Evolutionary conservation across 2,113 vertebrate species (phyloP).

Genomic region (Litocranius walleri): DNA sequence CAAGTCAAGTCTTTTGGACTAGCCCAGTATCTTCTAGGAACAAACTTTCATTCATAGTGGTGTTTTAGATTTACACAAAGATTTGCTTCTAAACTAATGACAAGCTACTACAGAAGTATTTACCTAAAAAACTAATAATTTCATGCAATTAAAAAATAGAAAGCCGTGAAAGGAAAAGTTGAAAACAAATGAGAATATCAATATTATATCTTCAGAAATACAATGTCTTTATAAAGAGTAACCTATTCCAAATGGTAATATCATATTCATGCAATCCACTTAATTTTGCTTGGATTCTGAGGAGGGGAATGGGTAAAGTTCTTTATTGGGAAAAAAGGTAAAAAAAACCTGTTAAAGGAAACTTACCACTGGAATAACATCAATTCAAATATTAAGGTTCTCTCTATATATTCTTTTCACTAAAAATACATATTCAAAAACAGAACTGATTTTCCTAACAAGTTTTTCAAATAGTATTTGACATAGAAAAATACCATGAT

Average conservation of each 20-base stretch:
- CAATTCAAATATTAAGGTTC: not conserved
- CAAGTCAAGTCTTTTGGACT: not conserved
- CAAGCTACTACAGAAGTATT: slow-evolving; percentile 4
- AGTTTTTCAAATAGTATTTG: not conserved
- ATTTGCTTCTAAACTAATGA: not conserved
- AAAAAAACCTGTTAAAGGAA: not conserved
- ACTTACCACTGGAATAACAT: not conserved
- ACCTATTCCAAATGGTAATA: not conserved
- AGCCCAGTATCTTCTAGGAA: not conserved
- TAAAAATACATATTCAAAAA: not conserved
- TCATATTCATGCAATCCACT: not conserved
- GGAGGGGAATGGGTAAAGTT: not conserved
- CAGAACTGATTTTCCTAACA: not conserved
- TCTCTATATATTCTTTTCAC: not conserved
- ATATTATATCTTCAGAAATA: not conserved
- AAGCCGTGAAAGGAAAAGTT: not conserved
- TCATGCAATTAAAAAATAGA: not conserved
- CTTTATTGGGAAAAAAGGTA: not conserved
- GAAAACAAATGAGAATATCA: not conserved
- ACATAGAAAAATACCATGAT: not conserved
- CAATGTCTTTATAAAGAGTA: not conserved
- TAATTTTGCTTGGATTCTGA: not conserved
- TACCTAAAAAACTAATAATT: not conserved
- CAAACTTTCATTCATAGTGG: not conserved
- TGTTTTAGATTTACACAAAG: not conserved